These are phyloP conservation scores for Eptesicus fuscus DNA, from an alignment of 2,113 vertebrate species.

Conservation along the genomic window DNA sequence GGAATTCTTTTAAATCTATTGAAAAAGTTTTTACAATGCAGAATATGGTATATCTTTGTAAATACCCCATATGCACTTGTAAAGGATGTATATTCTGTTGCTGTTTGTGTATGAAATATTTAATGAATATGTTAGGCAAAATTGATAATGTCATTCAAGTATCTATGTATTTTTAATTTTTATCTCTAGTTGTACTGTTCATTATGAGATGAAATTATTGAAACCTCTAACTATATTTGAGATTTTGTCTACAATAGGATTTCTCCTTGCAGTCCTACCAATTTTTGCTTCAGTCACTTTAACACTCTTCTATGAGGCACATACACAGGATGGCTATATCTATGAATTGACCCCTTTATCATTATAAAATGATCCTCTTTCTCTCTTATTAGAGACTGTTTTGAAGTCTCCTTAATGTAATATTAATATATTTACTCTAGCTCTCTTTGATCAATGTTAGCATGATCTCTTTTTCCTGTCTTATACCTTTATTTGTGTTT, in stretches of 20 bases:
- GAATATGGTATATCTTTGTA: not conserved
- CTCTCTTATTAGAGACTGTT: not conserved
- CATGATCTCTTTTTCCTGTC: not conserved
- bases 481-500: not conserved
- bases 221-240: not conserved
- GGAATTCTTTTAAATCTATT: not conserved
- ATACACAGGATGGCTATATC: not conserved
- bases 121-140: not conserved
- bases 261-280: not conserved
- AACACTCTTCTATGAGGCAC: not conserved
- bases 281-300: not conserved
- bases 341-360: not conserved
- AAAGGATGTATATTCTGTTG: not conserved
- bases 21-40: not conserved
- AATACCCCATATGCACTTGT: not conserved
- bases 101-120: not conserved
- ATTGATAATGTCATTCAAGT: not conserved
- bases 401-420: not conserved
- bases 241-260: not conserved
- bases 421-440: not conserved
- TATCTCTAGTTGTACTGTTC: not conserved
- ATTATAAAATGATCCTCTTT: not conserved
- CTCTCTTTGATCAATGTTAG: not conserved
- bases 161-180: not conserved
- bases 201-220: not conserved